Evolutionary conservation across 2,888 invertebrate species (phyloP).

Genomic region (Ophion costatus): DNA sequence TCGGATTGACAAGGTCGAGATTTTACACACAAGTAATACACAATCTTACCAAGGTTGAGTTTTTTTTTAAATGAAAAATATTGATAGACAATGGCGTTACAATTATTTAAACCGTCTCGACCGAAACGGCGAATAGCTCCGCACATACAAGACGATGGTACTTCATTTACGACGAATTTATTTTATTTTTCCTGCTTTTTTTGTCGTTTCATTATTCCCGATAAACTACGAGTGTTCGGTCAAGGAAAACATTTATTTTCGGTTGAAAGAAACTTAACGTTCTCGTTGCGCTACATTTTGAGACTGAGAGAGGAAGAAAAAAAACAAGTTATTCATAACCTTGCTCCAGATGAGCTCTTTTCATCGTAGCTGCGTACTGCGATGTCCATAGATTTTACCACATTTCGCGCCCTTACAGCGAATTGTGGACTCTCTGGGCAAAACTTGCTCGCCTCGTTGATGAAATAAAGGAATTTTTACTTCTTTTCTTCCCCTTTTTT

Average conservation of each 20-base stretch:
- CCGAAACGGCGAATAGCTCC: background rate
- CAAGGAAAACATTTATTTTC: too few species aligned
- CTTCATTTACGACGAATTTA: background rate
- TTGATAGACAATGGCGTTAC: too few species aligned
- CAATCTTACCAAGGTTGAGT: too few species aligned
- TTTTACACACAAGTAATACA: too few species aligned
- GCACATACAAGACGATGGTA: background rate
- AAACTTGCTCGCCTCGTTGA: conserved; percentile 43
- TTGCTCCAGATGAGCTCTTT: background rate
- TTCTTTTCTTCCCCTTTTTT: background rate
- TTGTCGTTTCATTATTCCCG: background rate
- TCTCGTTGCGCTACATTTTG: too few species aligned
- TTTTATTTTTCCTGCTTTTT: background rate
- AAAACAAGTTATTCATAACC: too few species aligned
- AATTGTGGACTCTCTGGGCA: background rate
- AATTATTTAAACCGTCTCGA: background rate
- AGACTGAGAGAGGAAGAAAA: too few species aligned
- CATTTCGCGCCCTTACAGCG: background rate
- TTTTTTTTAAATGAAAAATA: too few species aligned
- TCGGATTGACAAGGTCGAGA: too few species aligned
- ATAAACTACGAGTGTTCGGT: background rate
- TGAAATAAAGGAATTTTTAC: conserved; percentile 49
- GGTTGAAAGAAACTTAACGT: too few species aligned
- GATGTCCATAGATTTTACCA: background rate
- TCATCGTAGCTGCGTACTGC: background rate